phyloP scores from a whole-genome alignment of 2,797 vertebrate species.

The Urosaurus nigricauda region DNA sequence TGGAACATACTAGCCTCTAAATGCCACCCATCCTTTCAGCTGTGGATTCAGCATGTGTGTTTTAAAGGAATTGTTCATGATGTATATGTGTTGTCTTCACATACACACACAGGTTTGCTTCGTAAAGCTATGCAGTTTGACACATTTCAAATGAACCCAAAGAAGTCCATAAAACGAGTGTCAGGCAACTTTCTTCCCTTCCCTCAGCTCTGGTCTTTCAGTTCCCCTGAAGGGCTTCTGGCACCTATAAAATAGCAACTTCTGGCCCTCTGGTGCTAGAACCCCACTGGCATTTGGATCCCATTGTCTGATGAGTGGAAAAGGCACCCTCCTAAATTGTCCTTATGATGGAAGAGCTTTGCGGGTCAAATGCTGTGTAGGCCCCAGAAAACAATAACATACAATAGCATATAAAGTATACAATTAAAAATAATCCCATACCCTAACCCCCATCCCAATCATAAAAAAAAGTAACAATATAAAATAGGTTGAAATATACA shows the following conservation, averaged over 20 bases:
- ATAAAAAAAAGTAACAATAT: too few relatives aligned
- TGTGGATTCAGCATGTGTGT: background rate
- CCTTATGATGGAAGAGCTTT: too few relatives aligned
- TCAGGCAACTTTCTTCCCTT: too few relatives aligned
- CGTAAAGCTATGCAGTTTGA: background rate
- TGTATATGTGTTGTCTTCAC: background rate
- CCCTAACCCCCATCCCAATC: too few relatives aligned
- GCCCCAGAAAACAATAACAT: too few relatives aligned
- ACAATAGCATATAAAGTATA: too few relatives aligned
- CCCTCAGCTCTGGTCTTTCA: too few relatives aligned
- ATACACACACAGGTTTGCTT: background rate
- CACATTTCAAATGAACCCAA: background rate
- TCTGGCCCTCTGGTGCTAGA: background rate
- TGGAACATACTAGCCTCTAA: too few relatives aligned
- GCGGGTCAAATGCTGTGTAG: background rate
- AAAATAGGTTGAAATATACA: too few relatives aligned
- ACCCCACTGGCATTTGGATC: background rate
- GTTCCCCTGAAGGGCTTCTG: background rate
- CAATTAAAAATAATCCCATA: too few relatives aligned
- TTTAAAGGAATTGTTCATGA: background rate
- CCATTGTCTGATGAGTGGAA: background rate
- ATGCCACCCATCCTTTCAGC: background rate
- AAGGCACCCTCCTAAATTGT: background rate
- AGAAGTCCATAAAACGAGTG: background rate
- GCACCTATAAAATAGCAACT: too few relatives aligned